Evolutionary conservation across 1,140 invertebrate species (phyloP), one percentile per base, ranked within the genome.

Genomic region (Anoplolepis gracilipes): DNA sequence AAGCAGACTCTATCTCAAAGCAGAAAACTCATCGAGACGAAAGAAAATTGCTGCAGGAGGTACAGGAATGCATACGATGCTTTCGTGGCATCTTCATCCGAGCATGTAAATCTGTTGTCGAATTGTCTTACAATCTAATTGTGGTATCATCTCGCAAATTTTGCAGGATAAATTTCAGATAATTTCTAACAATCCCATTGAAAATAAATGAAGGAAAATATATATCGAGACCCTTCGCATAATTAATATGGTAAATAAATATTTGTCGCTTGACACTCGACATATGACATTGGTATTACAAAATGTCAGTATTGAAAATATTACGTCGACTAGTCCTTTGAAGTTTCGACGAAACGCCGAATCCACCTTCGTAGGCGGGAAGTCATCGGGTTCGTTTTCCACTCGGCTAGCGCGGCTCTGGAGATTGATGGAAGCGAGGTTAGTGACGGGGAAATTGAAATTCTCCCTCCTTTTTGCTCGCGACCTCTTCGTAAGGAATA

Each of bases 381-480:
- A 90, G 81, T 90, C 88, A 89, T 90, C 88, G 82, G 85, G 82
- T 90, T 90, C 85, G 88, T 90, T 90, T 90, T 90, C 89, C 89
- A 90, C 88, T 90, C 62, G 57, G 81, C 70, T 87, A 64, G 46
- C 82, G 76, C 88, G 72, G 33, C 75, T 82, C 88, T 55, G 75
- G 88, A 90, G 89, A 90, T 90, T 90, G 89, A 90, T 90, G 89
- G 88, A 87, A 90, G 79, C 69, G 61, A 53, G 65, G 72, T 89
- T 81, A 82, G 87, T 89, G 88, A 89, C 84, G 86, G 88, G 85
- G 81, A 90, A 90, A 90, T 90, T 90, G 89, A 90, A 90, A 90
- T 90, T 87, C 89, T 86, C 67, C 89, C 42, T 59, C 36, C 57
- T 73, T 75, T 25, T 25, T 59, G 2, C 36, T 57, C 70, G 3